Percentiles rank a stretch among this genome's conserved stretches.
Conservation (phyloP, 2,888 invertebrate species). For the Criorhina ranunculi region DNA sequence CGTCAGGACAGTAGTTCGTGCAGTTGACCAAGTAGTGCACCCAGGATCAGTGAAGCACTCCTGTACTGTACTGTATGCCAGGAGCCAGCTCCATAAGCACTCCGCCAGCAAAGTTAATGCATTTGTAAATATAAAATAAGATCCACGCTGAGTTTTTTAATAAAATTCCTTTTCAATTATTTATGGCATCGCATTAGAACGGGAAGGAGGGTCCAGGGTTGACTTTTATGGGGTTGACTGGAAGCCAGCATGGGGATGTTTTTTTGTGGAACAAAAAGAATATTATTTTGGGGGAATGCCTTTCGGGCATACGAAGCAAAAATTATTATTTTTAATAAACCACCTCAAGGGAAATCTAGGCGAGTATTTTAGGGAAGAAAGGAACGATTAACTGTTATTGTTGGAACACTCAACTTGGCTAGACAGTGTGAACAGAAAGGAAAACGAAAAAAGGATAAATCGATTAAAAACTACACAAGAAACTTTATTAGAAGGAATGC, state of each 20-base stretch:
- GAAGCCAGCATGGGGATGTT: conserved; percentile 40
- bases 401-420: background rate
- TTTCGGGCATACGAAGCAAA: conserved; percentile 27
- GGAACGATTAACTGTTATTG: background rate
- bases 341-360: conserved; percentile 64
- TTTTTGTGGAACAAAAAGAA: background rate
- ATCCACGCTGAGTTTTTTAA: conserved; percentile 68
- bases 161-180: conserved; percentile 71
- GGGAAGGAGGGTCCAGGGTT: conserved; percentile 10
- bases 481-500: too few species aligned
- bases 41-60: background rate
- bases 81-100: conserved; percentile 23
- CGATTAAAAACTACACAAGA: too few species aligned
- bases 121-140: conserved; percentile 72
- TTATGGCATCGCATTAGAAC: conserved; percentile 50
- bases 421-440: too few species aligned
- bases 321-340: conserved; percentile 66
- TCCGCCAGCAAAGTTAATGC: conserved; percentile 56
- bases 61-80: background rate
- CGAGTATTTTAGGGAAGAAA: conserved; percentile 28
- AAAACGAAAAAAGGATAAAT: too few species aligned
- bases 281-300: conserved; percentile 22
- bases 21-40: conserved; percentile 39
- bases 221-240: conserved; percentile 30
- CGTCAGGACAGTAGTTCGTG: conserved; percentile 44